Percentiles rank a stretch among this genome's conserved stretches.
phyloP scores from a whole-genome alignment of 2,797 vertebrate genomes.

The Falco naumanni region DNA sequence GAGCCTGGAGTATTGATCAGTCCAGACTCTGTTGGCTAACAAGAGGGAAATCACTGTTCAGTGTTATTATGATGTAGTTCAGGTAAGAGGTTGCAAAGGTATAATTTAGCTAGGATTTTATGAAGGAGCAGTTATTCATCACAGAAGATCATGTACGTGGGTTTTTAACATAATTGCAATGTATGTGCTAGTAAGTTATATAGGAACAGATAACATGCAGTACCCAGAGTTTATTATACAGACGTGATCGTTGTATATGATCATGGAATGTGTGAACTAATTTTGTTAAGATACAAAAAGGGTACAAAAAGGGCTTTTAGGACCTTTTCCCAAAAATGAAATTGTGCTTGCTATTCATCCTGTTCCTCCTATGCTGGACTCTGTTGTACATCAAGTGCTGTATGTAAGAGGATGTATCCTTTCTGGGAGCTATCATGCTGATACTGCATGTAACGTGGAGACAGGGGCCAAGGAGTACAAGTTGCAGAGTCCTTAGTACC shows the following conservation, averaged over 20 bases:
- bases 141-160: not conserved
- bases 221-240: not conserved
- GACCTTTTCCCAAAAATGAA: not conserved
- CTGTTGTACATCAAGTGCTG: not conserved
- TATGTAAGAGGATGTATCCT: not conserved
- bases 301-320: not conserved
- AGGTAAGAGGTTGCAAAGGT: not conserved
- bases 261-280: not conserved
- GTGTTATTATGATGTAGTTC: not conserved
- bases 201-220: not conserved
- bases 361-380: not conserved
- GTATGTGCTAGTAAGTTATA: not conserved
- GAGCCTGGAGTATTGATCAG: not conserved
- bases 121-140: not conserved
- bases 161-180: not conserved
- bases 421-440: not conserved
- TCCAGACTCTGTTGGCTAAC: not conserved
- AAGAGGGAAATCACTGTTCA: not conserved
- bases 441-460: not conserved
- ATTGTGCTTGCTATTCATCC: not conserved
- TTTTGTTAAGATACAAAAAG: not conserved
- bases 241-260: not conserved
- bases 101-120: not conserved
- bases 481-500: not conserved
- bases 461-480: fast-evolving